Conservation (phyloP, 2,888 invertebrate species). For the Sminthurinus aureus region DNA sequence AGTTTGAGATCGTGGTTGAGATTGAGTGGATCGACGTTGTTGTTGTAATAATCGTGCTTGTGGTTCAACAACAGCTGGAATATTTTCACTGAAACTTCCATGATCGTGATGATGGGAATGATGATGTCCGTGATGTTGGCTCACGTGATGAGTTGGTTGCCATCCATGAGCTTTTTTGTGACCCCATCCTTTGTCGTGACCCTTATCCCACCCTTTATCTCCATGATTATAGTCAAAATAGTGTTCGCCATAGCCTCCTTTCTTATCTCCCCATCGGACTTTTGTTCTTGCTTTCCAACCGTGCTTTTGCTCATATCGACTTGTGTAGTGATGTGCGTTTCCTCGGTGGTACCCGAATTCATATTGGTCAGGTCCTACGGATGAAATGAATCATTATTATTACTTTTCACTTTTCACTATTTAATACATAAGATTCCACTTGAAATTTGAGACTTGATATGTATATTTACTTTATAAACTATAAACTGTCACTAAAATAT, state of each 20-base stretch:
- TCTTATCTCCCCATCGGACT: slow-evolving; percentile 62
- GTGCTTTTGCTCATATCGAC: slow-evolving; percentile 62
- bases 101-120: slow-evolving; percentile 25
- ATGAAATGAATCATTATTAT: too few species aligned
- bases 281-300: slow-evolving; percentile 62
- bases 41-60: too few species aligned
- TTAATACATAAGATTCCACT: too few species aligned
- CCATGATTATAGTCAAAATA: slow-evolving; percentile 61
- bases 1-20: too few species aligned
- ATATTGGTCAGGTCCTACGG: background rate
- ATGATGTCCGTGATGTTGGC: slow-evolving; percentile 33
- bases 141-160: slow-evolving; percentile 19
- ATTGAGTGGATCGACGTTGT: too few species aligned
- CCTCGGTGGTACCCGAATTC: slow-evolving; percentile 58
- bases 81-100: slow-evolving; percentile 42
- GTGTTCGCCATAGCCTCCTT: slow-evolving; percentile 61
- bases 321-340: slow-evolving; percentile 62
- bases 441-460: too few species aligned
- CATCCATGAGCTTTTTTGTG: slow-evolving; percentile 34
- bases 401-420: too few species aligned
- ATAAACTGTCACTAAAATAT: slow-evolving; percentile 52
- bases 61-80: slow-evolving; percentile 33
- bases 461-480: background rate
- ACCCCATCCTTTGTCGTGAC: slow-evolving; percentile 39
- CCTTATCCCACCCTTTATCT: slow-evolving; percentile 49